phyloP scores from a whole-genome alignment of 1,140 invertebrate species.

The Steinernema feltiae region DNA sequence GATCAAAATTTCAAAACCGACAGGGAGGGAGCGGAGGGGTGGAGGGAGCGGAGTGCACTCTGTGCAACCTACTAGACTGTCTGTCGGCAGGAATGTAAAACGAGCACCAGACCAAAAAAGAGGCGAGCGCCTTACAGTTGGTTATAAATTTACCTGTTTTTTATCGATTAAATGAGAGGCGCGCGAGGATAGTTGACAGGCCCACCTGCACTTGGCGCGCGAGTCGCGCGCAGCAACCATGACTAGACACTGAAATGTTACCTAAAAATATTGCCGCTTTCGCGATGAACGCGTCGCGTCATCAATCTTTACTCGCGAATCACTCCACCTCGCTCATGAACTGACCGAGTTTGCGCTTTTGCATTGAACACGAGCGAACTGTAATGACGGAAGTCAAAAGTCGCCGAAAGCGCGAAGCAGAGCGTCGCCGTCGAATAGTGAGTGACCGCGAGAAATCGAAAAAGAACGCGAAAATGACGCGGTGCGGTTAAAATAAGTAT shows the following conservation, averaged over 20 bases:
- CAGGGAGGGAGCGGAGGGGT: too few species aligned
- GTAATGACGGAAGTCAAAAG: neutral
- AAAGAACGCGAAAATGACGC: neutral
- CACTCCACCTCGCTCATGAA: too few species aligned
- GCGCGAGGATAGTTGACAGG: neutral
- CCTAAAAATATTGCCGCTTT: conserved; percentile 3
- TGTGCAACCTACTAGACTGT: too few species aligned
- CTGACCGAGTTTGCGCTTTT: too few species aligned
- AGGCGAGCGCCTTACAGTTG: neutral
- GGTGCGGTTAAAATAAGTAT: neutral
- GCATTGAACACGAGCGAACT: too few species aligned
- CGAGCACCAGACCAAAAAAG: neutral
- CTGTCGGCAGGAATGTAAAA: too few species aligned
- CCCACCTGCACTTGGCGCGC: conserved; percentile 6
- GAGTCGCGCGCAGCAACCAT: neutral
- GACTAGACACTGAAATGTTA: neutral
- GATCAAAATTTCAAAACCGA: too few species aligned
- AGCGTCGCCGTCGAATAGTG: neutral
- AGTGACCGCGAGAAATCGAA: neutral
- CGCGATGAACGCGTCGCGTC: neutral
- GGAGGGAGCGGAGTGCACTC: too few species aligned
- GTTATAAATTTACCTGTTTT: conserved; percentile 5
- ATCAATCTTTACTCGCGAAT: neutral
- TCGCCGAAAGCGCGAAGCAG: neutral
- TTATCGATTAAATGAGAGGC: neutral